A percentile compares a stretch with the other conserved stretches of the same genome.
Conservation (phyloP, 2,888 invertebrate genomes). For the Epicampocera succincta region DNA sequence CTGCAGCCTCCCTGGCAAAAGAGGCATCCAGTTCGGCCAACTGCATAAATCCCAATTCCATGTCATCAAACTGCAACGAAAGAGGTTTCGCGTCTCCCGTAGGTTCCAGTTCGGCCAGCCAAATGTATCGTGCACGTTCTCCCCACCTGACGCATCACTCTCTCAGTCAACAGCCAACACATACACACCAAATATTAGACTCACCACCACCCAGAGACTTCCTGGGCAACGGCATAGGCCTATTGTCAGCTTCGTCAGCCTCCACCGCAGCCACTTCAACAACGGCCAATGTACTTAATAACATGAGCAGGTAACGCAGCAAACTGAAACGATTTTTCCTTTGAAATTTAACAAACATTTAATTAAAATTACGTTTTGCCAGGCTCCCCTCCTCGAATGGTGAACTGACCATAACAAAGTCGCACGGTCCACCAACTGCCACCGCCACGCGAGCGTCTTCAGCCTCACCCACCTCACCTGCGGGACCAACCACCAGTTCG, state of each 20-base stretch:
- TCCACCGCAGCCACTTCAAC: conserved; percentile 72
- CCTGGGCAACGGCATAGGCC: conserved; percentile 75
- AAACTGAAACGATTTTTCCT: background rate
- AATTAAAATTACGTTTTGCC: conserved; percentile 59
- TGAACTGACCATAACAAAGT: conserved; percentile 91
- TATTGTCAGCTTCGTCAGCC: conserved; percentile 70
- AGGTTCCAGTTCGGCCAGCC: conserved; percentile 68
- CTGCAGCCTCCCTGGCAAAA: conserved; percentile 64
- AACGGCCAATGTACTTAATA: conserved; percentile 84
- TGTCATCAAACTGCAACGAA: conserved; percentile 73
- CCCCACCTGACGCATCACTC: conserved; percentile 74
- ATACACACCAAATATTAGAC: conserved; percentile 73
- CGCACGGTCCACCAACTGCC: conserved; percentile 83
- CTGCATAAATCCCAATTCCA: conserved; percentile 57
- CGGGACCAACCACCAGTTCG: conserved; percentile 73
- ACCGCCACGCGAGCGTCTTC: conserved; percentile 76
- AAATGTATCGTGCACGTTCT: conserved; percentile 75
- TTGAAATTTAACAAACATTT: background rate
- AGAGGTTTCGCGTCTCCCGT: conserved; percentile 78
- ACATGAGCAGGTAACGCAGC: conserved; percentile 83
- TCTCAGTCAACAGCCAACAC: conserved; percentile 65
- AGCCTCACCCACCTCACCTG: conserved; percentile 74
- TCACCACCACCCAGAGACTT: conserved; percentile 78
- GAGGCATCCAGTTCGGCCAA: conserved; percentile 55
- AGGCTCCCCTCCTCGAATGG: conserved; percentile 90